Base-by-base conservation (phyloP, 1,140 invertebrate genomes). In the Halesus radiatus region DNA sequence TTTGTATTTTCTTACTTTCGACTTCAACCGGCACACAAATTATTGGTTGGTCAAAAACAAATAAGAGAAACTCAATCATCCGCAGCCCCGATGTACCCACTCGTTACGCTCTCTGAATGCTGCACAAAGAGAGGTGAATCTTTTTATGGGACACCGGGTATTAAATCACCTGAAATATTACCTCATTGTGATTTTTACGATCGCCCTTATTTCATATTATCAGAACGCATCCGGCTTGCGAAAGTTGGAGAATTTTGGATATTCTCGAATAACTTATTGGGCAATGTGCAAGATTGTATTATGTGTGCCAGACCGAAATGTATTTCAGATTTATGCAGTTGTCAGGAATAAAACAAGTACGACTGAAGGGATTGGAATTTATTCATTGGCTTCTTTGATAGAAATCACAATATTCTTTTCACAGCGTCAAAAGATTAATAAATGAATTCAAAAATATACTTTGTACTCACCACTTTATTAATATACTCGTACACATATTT, bases 121-220 rank as follows among this genome's bases (percentile, higher is more conserved):
- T 66, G 8, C 45, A 50, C 32, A 45, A 20, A 45, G 45, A 45
- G 20, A 45, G 45, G 18, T 6, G 45, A 22, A 64, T 16, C 16
- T 22, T 77, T 77, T 77, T 77, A 77, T 26, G 75, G 26, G 75
- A 64, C 75, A 50, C 37, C 6, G 6, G 26, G 75, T 77, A 77
- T 64, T 77, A 77, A 77, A 77, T 64, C 56, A 64, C 45, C 20
- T 37, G 45, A 77, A 77, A 64, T 77, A 77, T 77, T 77, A 52
- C 54, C 23, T 16, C 75, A 62, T 77, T 77, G 75, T 77, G 32
- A 64, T 74, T 52, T 77, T 77, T 77, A 77, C 75, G 75, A 77
- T 32, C 56, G 37, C 26, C 53, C 68, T 72, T 72, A 72, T 50
- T 72, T 52, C 68, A 26, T 66, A 66, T 45, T 45, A 45, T 29